phyloP scores from a whole-genome alignment of 2,797 vertebrate genomes.

The Sciaenops ocellatus region DNA sequence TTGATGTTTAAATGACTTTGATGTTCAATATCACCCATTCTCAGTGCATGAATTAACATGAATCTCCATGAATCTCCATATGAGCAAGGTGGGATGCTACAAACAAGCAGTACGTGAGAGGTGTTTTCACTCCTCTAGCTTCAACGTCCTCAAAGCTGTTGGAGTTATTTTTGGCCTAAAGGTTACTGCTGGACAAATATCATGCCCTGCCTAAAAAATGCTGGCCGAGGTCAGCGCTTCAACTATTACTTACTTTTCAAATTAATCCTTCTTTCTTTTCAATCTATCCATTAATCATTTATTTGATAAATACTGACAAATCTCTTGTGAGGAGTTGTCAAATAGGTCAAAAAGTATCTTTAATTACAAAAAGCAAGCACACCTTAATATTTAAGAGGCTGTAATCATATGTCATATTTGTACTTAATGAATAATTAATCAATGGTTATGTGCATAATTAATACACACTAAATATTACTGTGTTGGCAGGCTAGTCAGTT shows the following conservation, averaged over 20 bases:
- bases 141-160: slow-evolving; percentile 16
- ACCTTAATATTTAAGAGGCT: background rate
- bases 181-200: slow-evolving; percentile 1
- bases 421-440: background rate
- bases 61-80: slow-evolving; percentile 62
- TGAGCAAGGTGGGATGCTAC: slow-evolving; percentile 66
- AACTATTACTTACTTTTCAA: background rate
- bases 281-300: background rate
- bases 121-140: slow-evolving; percentile 39
- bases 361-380: too few species aligned
- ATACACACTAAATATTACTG: background rate
- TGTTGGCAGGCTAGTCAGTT: background rate
- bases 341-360: too few species aligned
- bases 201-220: slow-evolving; percentile 1
- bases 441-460: background rate
- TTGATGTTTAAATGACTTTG: slow-evolving; percentile 47
- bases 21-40: slow-evolving; percentile 51
- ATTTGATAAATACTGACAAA: background rate
- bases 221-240: background rate
- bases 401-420: background rate
- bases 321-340: slow-evolving; percentile 5
- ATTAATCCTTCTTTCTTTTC: background rate
- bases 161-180: slow-evolving; percentile 33
- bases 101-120: slow-evolving; percentile 57
- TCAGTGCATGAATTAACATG: slow-evolving; percentile 65